Evolutionary conservation across 2,888 invertebrate genomes (phyloP), one percentile per base, ranked within the genome.

Genomic region (Sphaerophoria rueppellii): DNA sequence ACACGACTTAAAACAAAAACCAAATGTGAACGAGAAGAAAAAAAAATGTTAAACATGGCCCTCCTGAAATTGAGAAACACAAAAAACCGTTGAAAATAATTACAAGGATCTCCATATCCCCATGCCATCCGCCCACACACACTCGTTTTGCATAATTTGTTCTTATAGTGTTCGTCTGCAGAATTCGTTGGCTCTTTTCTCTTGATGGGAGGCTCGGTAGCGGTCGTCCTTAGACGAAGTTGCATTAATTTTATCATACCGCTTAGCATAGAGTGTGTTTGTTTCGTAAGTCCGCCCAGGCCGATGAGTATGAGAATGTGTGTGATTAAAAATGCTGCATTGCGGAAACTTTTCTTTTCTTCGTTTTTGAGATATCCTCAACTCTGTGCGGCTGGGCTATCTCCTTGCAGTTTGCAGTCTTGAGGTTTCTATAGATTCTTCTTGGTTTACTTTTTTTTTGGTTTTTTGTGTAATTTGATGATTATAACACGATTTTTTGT

Each of bases 321-420:
- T 83, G 80, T 80, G 80, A 85, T 85, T 85, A 80, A 85, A 85
- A 85, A 80, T 80, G 80, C 83, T 85, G 80, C 83, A 85, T 85
- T 85, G 83, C 83, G 76, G 83, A 76, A 85, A 83, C 50, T 75
- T 83, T 80, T 71, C 55, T 65, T 65, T 67, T 54, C 57, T 61
- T 55, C 12, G 12, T 73, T 73, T 73, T 70, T 69, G 9, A 63
- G 69, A 65, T 61, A 54, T 24, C 1, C 63, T 65, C 79, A 82
- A 78, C 73, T 63, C 52, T 24, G 43, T 24, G 24, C 24, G 82
- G 78, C 79, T 54, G 70, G 78, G 78, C 79, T 63, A 82, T 74
- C 78, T 82, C 57, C 73, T 69, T 57, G 43, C 46, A 24, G 24
- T 2, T 24, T 24, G 24, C 65, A 71, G 74, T 82, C 69, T 77